These are phyloP conservation scores for Eretmocerus hayati DNA, from an alignment of 2,888 invertebrate species.

Conservation along the genomic window DNA sequence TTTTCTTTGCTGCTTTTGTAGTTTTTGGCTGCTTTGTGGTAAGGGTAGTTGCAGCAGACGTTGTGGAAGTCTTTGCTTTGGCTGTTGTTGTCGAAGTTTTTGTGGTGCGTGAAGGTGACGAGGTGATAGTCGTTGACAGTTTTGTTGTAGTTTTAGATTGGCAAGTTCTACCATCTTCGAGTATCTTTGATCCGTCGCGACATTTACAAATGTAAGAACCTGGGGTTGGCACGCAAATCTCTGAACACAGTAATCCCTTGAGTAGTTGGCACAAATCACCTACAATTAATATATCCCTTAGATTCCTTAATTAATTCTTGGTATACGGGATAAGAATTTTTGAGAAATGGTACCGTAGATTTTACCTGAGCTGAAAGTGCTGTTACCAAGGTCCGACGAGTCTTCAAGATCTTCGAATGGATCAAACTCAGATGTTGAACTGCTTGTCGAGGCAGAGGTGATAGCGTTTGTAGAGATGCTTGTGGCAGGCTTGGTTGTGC, in stretches of 20 bases:
- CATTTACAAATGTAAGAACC: slow-evolving; percentile 68
- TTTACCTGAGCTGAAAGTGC: no score
- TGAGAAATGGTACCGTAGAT: no score
- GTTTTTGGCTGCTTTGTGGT: background rate
- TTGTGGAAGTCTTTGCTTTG: background rate
- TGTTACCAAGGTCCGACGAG: no score
- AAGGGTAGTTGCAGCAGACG: background rate
- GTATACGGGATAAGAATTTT: no score
- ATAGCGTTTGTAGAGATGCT: background rate
- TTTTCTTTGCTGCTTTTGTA: slow-evolving; percentile 7
- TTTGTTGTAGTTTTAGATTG: slow-evolving; percentile 2
- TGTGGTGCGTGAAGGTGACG: background rate
- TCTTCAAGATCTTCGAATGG: no score
- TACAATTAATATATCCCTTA: no score
- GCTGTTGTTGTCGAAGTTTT: background rate
- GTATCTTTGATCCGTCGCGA: slow-evolving; percentile 60
- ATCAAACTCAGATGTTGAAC: slow-evolving; percentile 12
- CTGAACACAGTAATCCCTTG: slow-evolving; percentile 62
- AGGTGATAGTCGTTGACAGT: background rate
- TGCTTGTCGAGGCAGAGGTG: slow-evolving; percentile 27
- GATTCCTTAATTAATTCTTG: no score
- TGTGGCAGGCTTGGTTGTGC: background rate
- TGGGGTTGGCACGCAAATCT: slow-evolving; percentile 67
- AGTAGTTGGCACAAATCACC: slow-evolving; percentile 49
- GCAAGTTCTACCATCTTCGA: slow-evolving; percentile 66